Conservation (phyloP, 2,888 invertebrate genomes). For the Nomada fucata region DNA sequence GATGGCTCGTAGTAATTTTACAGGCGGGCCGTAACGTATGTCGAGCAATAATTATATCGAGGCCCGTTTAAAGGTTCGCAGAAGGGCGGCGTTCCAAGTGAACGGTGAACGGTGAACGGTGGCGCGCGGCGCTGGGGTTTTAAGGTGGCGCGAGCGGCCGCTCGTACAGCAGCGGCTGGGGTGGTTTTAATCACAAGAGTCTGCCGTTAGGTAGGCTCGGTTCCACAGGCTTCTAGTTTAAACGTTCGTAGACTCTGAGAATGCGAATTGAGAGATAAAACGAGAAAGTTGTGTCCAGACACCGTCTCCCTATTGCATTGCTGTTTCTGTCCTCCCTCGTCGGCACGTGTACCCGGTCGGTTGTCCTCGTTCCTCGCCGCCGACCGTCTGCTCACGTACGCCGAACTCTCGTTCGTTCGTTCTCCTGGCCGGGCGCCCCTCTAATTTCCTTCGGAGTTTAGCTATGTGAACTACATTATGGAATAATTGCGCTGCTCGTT, state of each 20-base stretch:
- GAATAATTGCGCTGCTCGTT: constrained; percentile 80
- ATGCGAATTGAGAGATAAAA: constrained; percentile 83
- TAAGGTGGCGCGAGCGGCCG: constrained; percentile 27
- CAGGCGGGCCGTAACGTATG: constrained; percentile 73
- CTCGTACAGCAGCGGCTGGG: constrained; percentile 44
- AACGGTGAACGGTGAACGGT: not conserved
- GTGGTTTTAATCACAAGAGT: constrained; percentile 81
- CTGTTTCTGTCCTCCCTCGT: constrained; percentile 47
- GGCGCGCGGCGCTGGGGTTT: constrained; percentile 40
- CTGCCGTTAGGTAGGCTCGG: constrained; percentile 76
- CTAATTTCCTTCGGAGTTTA: constrained; percentile 81
- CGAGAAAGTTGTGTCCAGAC: constrained; percentile 77
- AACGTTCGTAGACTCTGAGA: constrained; percentile 79
- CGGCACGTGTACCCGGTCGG: constrained; percentile 54
- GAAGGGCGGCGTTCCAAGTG: constrained; percentile 36
- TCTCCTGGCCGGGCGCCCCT: constrained; percentile 71
- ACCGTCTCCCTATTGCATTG: constrained; percentile 59
- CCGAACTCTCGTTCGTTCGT: constrained; percentile 69
- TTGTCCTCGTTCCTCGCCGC: constrained; percentile 41
- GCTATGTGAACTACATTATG: constrained; percentile 80
- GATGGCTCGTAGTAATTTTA: constrained; percentile 39
- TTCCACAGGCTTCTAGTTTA: constrained; percentile 77
- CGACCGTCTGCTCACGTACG: constrained; percentile 63
- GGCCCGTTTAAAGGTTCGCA: constrained; percentile 65
- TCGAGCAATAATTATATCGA: constrained; percentile 79